Evolutionary conservation across 2,797 vertebrate genomes (phyloP).

Genomic region (Passerculus sandwichensis): DNA sequence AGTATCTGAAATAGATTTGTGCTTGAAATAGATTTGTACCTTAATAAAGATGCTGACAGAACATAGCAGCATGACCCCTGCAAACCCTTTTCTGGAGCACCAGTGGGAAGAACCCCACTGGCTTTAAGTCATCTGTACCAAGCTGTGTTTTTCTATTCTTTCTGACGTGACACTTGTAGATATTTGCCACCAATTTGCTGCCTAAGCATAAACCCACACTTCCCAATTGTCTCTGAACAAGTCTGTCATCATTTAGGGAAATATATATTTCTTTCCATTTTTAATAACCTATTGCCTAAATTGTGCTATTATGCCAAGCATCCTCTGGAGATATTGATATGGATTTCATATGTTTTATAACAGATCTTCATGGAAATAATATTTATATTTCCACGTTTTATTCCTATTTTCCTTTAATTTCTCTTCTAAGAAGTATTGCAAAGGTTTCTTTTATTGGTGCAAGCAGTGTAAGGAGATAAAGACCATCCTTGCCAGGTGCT

Average conservation of each 20-base stretch:
- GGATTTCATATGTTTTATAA: constrained; percentile 24
- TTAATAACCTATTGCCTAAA: constrained; percentile 31
- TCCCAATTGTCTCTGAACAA: background rate
- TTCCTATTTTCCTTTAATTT: constrained; percentile 26
- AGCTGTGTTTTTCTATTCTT: fast-evolving
- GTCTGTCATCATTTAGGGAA: background rate
- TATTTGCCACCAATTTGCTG: background rate
- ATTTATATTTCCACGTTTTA: constrained; percentile 21
- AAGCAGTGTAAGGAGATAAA: constrained; percentile 46
- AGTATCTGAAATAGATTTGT: background rate
- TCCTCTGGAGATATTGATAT: background rate
- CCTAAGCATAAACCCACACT: background rate
- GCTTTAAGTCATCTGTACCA: background rate
- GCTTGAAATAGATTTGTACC: background rate
- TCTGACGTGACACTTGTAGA: background rate
- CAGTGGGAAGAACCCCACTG: background rate
- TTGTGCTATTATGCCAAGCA: background rate
- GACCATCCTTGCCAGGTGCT: constrained; percentile 48
- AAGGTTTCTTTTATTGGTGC: constrained; percentile 16
- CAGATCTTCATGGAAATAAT: constrained; percentile 11
- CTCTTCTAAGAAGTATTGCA: background rate
- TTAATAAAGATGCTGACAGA: background rate
- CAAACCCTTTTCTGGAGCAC: background rate
- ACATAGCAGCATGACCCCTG: background rate
- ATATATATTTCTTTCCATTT: background rate